Percentiles rank a stretch among this genome's conserved stretches.
These are phyloP conservation scores for Eulemur rufifrons DNA, from an alignment of 2,113 vertebrate species.

Conservation along the genomic window DNA sequence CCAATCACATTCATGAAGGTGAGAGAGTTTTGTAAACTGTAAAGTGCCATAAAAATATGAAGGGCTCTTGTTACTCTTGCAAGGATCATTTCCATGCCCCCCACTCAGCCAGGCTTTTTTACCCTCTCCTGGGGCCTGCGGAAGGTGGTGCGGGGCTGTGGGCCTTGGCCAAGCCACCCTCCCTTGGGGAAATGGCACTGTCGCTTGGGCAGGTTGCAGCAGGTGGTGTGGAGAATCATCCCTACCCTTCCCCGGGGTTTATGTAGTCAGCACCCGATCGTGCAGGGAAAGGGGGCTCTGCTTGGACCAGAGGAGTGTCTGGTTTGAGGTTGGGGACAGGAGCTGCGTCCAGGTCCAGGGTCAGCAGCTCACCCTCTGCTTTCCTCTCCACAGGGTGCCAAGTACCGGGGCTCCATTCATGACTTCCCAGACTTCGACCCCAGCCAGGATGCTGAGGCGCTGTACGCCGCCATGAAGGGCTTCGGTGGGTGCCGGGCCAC, in stretches of 20 bases:
- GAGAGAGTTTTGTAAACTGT: background rate
- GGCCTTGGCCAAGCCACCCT: background rate
- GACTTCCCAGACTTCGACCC: conserved; percentile 90
- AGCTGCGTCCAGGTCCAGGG: too few species aligned
- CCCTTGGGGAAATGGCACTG: fast-evolving
- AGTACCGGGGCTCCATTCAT: conserved; percentile 92
- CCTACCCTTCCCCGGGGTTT: background rate
- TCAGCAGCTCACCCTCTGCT: background rate
- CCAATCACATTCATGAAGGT: background rate
- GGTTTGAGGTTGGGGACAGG: background rate
- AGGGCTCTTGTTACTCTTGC: background rate
- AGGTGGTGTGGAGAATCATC: background rate
- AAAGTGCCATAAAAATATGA: background rate
- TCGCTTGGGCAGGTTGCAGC: background rate
- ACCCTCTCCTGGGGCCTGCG: background rate
- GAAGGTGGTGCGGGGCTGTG: background rate
- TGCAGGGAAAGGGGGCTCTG: background rate
- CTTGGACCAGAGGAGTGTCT: background rate
- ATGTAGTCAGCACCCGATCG: background rate
- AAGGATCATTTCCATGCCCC: background rate
- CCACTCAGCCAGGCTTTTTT: background rate
- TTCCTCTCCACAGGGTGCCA: conserved; percentile 81
- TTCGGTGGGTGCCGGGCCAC: conserved; percentile 86
- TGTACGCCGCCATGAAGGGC: conserved; percentile 98
- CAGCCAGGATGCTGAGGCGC: conserved; percentile 89